Evolutionary conservation across 2,113 vertebrate genomes (phyloP).

Genomic region (Prionailurus viverrinus): DNA sequence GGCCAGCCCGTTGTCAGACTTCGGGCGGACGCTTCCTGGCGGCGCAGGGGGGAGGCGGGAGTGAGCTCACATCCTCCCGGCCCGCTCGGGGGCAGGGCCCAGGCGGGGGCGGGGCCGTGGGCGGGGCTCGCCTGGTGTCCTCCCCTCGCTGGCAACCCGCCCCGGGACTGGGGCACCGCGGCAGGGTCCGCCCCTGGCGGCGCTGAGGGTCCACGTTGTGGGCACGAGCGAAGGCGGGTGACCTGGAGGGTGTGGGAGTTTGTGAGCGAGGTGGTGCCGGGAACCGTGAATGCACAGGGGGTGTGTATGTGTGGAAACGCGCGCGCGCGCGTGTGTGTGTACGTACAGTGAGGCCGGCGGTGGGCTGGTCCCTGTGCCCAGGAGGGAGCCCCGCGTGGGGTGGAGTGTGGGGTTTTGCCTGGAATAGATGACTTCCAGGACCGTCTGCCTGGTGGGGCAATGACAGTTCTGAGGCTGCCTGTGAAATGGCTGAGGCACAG

Average conservation of each 20-base stretch:
- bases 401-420: background rate
- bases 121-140: accelerated
- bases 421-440: background rate
- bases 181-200: accelerated
- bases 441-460: background rate
- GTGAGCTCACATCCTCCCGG: constrained; percentile 74
- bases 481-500: background rate
- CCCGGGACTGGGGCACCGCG: accelerated
- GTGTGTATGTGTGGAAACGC: background rate
- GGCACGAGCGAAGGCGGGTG: background rate
- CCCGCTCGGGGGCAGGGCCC: background rate
- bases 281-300: background rate
- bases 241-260: background rate
- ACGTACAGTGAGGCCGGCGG: background rate
- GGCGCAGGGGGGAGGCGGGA: background rate
- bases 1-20: background rate
- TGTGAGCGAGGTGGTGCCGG: background rate
- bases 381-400: accelerated
- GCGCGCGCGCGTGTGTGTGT: no score
- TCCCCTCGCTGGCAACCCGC: accelerated
- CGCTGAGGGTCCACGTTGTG: accelerated
- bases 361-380: background rate
- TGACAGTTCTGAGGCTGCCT: background rate
- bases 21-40: constrained; percentile 40
- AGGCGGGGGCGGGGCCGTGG: background rate